Conservation (phyloP, 2,113 vertebrate species). For the Engraulis encrasicolus region DNA sequence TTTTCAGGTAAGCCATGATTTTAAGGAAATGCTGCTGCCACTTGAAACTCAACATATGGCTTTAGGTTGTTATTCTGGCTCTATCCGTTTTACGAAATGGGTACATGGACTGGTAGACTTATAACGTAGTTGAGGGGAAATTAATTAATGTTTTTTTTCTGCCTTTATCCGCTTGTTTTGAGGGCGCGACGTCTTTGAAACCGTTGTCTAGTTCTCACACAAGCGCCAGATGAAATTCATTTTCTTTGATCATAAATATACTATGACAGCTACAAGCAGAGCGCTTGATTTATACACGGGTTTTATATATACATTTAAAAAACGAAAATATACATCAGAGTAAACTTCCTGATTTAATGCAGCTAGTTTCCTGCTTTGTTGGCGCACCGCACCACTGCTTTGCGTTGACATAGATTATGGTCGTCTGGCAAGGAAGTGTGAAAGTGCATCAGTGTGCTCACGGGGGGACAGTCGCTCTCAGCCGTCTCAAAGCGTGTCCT, state of each 20-base stretch:
- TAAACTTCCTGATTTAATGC: not conserved
- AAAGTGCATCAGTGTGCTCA: not conserved
- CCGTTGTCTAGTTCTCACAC: not conserved
- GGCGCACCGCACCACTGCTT: not conserved
- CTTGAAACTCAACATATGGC: not conserved
- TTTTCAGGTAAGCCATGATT: conserved; percentile 38
- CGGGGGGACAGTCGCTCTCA: not conserved
- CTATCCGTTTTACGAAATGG: not conserved
- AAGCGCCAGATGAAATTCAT: no score
- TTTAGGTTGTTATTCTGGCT: not conserved
- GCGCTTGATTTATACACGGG: not conserved
- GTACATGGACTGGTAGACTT: not conserved
- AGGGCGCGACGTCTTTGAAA: not conserved
- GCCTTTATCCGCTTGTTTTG: not conserved
- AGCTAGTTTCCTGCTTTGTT: not conserved
- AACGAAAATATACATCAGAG: not conserved
- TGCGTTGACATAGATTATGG: not conserved
- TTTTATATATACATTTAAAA: not conserved
- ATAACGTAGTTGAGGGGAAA: no score
- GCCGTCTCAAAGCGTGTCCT: not conserved
- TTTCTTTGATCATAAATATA: not conserved
- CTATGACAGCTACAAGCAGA: not conserved
- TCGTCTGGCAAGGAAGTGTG: not conserved
- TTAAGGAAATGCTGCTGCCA: not conserved
- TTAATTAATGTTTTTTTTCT: not conserved